phyloP scores from a whole-genome alignment of 2,113 vertebrate species.

The Tachysurus fulvidraco region DNA sequence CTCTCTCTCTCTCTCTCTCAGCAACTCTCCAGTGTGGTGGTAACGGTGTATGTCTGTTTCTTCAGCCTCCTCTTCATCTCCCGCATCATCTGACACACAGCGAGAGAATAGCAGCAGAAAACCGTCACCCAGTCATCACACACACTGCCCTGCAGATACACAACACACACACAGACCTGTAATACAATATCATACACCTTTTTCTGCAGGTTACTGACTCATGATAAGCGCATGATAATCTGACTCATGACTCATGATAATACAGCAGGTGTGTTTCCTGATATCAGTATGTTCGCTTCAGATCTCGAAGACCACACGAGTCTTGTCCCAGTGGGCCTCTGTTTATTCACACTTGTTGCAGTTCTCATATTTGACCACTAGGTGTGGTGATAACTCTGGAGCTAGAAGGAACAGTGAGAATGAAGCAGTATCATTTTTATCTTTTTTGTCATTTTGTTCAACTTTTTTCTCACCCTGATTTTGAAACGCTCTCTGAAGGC shows the following conservation, averaged over 20 bases:
- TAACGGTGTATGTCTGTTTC: constrained; percentile 73
- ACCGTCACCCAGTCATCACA: constrained; percentile 75
- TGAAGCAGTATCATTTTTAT: not conserved
- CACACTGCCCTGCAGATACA: constrained; percentile 68
- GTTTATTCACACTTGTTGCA: not conserved
- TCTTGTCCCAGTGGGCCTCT: not conserved
- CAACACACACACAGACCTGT: constrained; percentile 55
- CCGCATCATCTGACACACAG: constrained; percentile 77
- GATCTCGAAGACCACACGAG: not conserved
- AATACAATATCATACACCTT: not conserved
- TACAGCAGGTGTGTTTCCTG: not conserved
- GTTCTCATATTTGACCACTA: not conserved
- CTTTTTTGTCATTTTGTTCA: not conserved
- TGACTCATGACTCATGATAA: too few species aligned
- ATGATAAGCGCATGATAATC: too few species aligned
- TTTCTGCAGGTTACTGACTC: too few species aligned
- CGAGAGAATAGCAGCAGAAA: constrained; percentile 78
- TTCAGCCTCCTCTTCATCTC: constrained; percentile 74
- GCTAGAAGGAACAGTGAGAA: not conserved
- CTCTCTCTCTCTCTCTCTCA: too few species aligned
- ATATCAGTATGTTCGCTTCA: not conserved
- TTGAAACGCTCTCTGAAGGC: constrained; percentile 82
- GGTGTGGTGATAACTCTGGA: not conserved
- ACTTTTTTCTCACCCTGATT: constrained; percentile 74
- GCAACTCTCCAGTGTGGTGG: constrained; percentile 61